Base-by-base conservation (phyloP, 2,888 invertebrate genomes). In the Pycnomerus fuliginosus region DNA sequence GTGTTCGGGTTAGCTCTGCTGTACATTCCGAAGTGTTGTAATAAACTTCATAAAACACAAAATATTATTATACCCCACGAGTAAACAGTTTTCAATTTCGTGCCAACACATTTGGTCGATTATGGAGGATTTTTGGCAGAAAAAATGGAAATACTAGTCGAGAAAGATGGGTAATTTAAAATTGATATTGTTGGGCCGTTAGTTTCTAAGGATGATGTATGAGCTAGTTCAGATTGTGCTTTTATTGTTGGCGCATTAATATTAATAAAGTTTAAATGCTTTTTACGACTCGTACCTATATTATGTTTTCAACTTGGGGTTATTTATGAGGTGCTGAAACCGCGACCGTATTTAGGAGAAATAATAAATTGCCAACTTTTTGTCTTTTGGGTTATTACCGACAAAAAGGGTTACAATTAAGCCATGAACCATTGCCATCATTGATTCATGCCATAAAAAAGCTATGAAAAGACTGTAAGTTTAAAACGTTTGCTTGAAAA, bases 201-300 rank as follows among this genome's bases (percentile, higher is more conserved):
- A 54, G 50, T 43, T 48, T 41, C 40, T 36, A 22, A 29, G 17
- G 27, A 25, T 47, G 46, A 49, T 50, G 48, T 47, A 54, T 42
- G 47, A 27, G 37, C 47, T 14, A 16, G 47, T 50, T 47, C 48
- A 56, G 54, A 58, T 58, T 55, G 49, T 41, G 52, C 50, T 58
- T 60, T 61, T 58, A 61, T 62, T 58, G 55, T 55, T 45, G 37
- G 44, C 38, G 40, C 62, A 61, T 62, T 62, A 62, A 62, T 61
- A 60, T 62, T 62, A 62, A 62, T 62, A 60, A 59, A 60, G 55
- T 59, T 56, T 53, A 60, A 55, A 59, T 46, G 57, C 48, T 52
- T 58, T 60, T 60, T 60, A 56, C 53, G 55, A 57, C 54, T 59
- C 48, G 38, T 52, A 53, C 52, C 59, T 55, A 57, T 53, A 57